Evolutionary conservation across 2,888 invertebrate species (phyloP), one percentile per base, ranked within the genome.

Genomic region (Chrysomela aeneicollis): DNA sequence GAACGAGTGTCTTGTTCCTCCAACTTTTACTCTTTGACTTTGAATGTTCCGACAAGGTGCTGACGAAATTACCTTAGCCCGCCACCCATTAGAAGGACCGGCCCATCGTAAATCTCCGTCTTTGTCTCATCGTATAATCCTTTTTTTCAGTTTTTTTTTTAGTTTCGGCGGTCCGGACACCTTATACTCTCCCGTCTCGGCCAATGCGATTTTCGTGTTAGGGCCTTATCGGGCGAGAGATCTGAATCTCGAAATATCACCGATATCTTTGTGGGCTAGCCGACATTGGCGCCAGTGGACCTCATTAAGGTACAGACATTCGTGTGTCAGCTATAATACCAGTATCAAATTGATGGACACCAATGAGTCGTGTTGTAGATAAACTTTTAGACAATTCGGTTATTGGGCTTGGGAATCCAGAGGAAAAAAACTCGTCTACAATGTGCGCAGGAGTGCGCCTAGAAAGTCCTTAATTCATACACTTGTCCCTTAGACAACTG

Each of bases 1-100:
- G 15, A 42, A 42, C 2, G 12, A 35, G 78, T 78, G 81, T 79
- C 79, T 79, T 79, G n/a, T n/a, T n/a, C n/a, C n/a, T n/a, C n/a
- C n/a, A n/a, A n/a, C n/a, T n/a, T 78, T 80, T 81, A 79, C 81
- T 81, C 81, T 81, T 71, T 70, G 74, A 77, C 81, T 82, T 82
- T 82, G 81, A 78, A 74, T 80, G 81, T 81, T 76, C 81, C 81
- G 81, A 77, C 79, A 15, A 18, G 73, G 80, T 79, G 80, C 42
- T 42, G 42, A 80, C 79, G 81, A 80, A 81, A 81, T 81, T 81
- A 80, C 78, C 75, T 78, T 77, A 78, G 78, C 79, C 76, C 78
- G 81, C 81, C 81, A 81, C 81, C 81, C 80, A 79, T 82, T 81
- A 79, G 78, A 79, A 75, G 75, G 75, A 75, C 74, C 77, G 77